Evolutionary conservation across 2,888 invertebrate species (phyloP).

Genomic region (Liopterus haemorrhoidalis): DNA sequence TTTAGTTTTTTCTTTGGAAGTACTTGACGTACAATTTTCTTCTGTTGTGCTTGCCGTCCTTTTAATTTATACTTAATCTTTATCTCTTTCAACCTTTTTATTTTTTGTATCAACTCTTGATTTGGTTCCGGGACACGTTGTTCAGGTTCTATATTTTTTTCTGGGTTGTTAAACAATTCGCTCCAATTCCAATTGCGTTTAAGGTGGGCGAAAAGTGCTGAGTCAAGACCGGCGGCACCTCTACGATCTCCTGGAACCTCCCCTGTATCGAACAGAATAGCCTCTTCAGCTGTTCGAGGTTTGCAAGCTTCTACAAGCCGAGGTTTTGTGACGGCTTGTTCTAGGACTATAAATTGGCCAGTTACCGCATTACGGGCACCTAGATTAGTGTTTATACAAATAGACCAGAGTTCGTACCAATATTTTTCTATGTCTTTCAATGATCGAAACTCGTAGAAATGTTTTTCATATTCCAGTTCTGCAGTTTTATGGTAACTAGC

Average conservation of each 20-base stretch:
- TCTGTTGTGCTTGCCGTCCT: too few relatives aligned
- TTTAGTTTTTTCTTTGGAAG: conserved; percentile 17
- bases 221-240: conserved; percentile 69
- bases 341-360: conserved; percentile 44
- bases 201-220: conserved; percentile 60
- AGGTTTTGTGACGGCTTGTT: conserved; percentile 47
- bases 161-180: conserved; percentile 23
- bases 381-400: conserved; percentile 61
- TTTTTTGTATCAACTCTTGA: conserved; percentile 3
- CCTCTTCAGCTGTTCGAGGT: conserved; percentile 46
- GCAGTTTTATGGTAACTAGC: conserved; percentile 58
- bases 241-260: conserved; percentile 64
- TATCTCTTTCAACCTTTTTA: too few relatives aligned
- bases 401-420: conserved; percentile 64
- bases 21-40: conserved; percentile 13
- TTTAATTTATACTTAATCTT: background rate
- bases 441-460: conserved; percentile 51
- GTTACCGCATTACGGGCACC: conserved; percentile 42
- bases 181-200: conserved; percentile 60
- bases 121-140: conserved; percentile 18
- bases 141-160: conserved; percentile 4
- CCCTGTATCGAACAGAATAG: conserved; percentile 50
- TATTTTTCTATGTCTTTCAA: conserved; percentile 55
- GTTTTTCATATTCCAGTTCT: conserved; percentile 53
- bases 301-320: conserved; percentile 46